Evolutionary conservation across 2,888 invertebrate species (phyloP), one percentile per base, ranked within the genome.

Genomic region (Microchrysa polita): DNA sequence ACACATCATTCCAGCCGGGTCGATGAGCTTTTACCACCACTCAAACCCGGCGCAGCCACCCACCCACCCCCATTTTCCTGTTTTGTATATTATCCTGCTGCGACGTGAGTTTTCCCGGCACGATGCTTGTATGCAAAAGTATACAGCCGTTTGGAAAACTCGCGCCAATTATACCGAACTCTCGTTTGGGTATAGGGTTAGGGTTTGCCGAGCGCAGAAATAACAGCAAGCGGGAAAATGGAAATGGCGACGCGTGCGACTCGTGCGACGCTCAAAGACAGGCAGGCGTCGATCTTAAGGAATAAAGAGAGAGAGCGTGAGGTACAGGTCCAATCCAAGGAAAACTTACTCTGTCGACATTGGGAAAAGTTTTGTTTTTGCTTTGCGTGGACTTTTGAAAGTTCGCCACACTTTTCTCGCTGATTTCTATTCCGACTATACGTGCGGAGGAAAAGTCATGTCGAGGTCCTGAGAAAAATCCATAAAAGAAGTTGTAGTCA

Each of bases 391-490:
- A 57, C 55, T 67, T 65, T 52, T 18, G 55, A 34, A 69, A 69
- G 69, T 69, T 69, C 40, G 40, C 20, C 57, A 55, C 34, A 55
- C 23, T 67, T 67, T 27, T 69, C n/a, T n/a, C 34, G 42, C 40
- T 22, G 20, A 16, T 27, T 69, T 40, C 69, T 40, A 9, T 42
- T 40, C 55, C 18, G n/a, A n/a, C n/a, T n/a, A n/a, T n/a, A n/a
- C n/a, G 69, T 69, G 20, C 40, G n/a, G 69, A 52, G 20, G 48
- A 57, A 69, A 55, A 34, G 16, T 53, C 57, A 18, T 55, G 42
- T 18, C 18, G 34, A 55, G 69, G 14, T 55, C 69, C 69, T 57
- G 69, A 34, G 69, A 69, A 69, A 69, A 69, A 69, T 69, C 69
- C 40, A 69, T 69, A 69, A 69, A 69, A 55, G 57, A 55, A 69